Evolutionary conservation across 2,888 invertebrate genomes (phyloP), one percentile per base, ranked within the genome.

Genomic region (Clostera curtula): DNA sequence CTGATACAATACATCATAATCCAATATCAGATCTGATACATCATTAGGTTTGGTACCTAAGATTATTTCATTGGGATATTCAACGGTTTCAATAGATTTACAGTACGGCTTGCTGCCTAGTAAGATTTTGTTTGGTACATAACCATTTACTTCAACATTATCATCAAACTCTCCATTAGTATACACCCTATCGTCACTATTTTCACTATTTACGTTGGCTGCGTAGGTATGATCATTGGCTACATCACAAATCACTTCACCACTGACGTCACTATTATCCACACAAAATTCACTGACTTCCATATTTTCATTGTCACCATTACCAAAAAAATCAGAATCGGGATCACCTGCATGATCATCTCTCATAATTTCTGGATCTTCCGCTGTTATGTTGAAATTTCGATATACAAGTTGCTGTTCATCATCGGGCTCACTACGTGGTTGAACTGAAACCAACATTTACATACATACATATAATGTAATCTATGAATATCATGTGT

Each of bases 31-130:
- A 10, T 19, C n/a, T n/a, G n/a, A n/a, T n/a, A n/a, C 24, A 4
- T 30, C 29, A 24, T 34, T 44, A 3, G 55, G 56, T 31, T 56
- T 56, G 1, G 43, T 38, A 2, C 58, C 59, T 17, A 60, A 31
- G 16, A 57, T 53, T 3, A 60, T 55, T n/a, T n/a, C n/a, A n/a
- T n/a, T n/a, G n/a, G n/a, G n/a, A n/a, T n/a, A n/a, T n/a, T n/a
- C n/a, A n/a, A n/a, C n/a, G n/a, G n/a, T n/a, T n/a, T n/a, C n/a
- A n/a, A n/a, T n/a, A n/a, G n/a, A n/a, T n/a, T n/a, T n/a, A n/a
- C n/a, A n/a, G n/a, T n/a, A n/a, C n/a, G 55, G 56, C 31, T 56
- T 56, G 1, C 43, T 38, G 2, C 58, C 59, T 17, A 60, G 30
- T 16, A 57, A 52, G 3, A 60, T 55, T 14, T 44, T 49, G 25